Conservation (phyloP, 23 tunicate genomes). For the Styela clava region DNA sequence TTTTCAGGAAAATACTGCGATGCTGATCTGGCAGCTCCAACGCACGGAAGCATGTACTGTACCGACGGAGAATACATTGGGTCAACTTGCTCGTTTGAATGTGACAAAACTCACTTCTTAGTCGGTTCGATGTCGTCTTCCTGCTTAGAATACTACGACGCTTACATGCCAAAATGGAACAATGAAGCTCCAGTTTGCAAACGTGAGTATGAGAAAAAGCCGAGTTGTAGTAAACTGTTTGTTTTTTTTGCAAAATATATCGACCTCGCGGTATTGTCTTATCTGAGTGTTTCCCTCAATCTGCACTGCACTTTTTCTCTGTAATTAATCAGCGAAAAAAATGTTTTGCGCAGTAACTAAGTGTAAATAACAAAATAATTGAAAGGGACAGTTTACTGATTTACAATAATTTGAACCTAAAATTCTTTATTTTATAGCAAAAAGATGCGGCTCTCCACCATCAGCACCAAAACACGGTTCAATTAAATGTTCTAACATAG, state of each 20-base stretch:
- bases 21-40: not conserved
- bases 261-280: not conserved
- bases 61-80: not conserved
- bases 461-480: not conserved
- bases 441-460: slow-evolving; percentile 1
- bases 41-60: not conserved
- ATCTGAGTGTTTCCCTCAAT: not conserved
- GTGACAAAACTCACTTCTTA: not conserved
- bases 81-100: not conserved
- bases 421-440: not conserved
- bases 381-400: too few relatives aligned
- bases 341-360: too few relatives aligned
- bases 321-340: too few relatives aligned
- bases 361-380: too few relatives aligned
- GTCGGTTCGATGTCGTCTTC: not conserved
- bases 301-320: too few relatives aligned
- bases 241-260: not conserved
- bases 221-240: not conserved
- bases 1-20: not conserved
- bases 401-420: too few relatives aligned
- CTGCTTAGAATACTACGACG: not conserved
- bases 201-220: not conserved
- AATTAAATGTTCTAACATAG: not conserved
- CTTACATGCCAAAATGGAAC: slow-evolving; percentile 5
- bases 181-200: slow-evolving; percentile 18